These are phyloP conservation scores for Protaetia brevitarsis DNA, from an alignment of 1,140 invertebrate genomes.

Conservation along the genomic window DNA sequence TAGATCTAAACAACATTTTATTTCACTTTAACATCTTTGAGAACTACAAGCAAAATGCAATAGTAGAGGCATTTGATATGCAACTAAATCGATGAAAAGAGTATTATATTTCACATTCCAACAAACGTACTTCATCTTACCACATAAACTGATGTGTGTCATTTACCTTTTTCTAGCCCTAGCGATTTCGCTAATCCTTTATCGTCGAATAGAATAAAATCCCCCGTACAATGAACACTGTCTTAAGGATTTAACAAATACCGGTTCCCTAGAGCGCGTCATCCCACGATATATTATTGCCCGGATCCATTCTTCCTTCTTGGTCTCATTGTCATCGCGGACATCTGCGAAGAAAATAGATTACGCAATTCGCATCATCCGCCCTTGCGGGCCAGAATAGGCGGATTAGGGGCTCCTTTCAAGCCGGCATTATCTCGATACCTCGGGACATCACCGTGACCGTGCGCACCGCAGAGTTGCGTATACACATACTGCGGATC, in stretches of 20 bases:
- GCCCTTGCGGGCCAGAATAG: not conserved
- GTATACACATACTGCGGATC: not conserved
- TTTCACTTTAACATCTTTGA: too few relatives aligned
- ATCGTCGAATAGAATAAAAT: not conserved
- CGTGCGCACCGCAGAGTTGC: not conserved
- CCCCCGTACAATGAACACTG: not conserved
- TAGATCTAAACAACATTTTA: too few relatives aligned
- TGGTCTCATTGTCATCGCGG: too few relatives aligned
- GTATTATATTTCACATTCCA: too few relatives aligned
- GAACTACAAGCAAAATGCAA: too few relatives aligned
- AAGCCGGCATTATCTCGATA: slow-evolving; percentile 3
- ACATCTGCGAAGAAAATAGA: slow-evolving; percentile 11
- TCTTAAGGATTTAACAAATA: slow-evolving; percentile 7
- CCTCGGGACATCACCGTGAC: not conserved
- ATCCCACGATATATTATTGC: slow-evolving; percentile 6
- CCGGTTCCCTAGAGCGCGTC: not conserved
- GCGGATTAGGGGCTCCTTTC: not conserved
- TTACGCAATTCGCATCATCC: slow-evolving; percentile 17
- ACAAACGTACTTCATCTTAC: too few relatives aligned
- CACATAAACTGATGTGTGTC: too few relatives aligned
- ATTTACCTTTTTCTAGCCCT: not conserved
- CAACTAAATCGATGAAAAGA: too few relatives aligned
- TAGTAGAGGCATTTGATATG: too few relatives aligned
- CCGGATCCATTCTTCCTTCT: not conserved
- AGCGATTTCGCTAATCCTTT: not conserved